These are phyloP conservation scores for Fukomys damarensis DNA, from an alignment of 2,113 vertebrate species.

Conservation along the genomic window DNA sequence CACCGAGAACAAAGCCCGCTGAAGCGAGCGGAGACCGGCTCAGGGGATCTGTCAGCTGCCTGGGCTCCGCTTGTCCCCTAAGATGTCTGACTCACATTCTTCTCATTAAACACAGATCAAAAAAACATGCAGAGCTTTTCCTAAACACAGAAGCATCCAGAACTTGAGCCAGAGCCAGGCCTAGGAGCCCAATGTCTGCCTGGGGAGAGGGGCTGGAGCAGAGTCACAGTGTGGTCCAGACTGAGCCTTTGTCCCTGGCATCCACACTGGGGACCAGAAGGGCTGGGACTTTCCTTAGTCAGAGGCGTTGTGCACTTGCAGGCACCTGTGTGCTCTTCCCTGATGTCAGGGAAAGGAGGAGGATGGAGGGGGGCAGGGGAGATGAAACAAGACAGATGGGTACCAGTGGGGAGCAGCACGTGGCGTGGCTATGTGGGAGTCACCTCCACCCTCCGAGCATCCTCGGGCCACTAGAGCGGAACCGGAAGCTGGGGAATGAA, in stretches of 20 bases:
- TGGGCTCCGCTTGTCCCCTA: neutral
- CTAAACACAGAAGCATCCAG: neutral
- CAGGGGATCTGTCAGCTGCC: neutral
- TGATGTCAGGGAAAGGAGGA: neutral
- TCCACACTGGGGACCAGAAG: neutral
- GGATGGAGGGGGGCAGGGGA: neutral
- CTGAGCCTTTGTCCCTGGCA: accelerated
- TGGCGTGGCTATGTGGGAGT: accelerated
- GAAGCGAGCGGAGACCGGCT: neutral
- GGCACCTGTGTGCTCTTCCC: neutral
- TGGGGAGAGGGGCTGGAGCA: neutral
- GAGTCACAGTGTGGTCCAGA: accelerated
- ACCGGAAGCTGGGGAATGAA: neutral
- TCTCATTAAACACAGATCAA: too few species aligned
- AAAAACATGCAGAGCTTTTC: too few species aligned
- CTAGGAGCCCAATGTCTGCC: accelerated
- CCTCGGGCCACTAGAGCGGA: accelerated
- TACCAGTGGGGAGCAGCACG: neutral
- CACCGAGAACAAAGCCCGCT: neutral
- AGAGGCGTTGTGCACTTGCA: neutral
- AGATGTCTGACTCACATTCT: neutral
- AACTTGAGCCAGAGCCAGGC: neutral
- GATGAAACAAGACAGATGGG: neutral
- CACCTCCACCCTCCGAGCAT: accelerated
- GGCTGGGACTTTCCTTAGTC: neutral